Evolutionary conservation across 2,113 vertebrate species (phyloP).

Genomic region (Mastomys coucha): DNA sequence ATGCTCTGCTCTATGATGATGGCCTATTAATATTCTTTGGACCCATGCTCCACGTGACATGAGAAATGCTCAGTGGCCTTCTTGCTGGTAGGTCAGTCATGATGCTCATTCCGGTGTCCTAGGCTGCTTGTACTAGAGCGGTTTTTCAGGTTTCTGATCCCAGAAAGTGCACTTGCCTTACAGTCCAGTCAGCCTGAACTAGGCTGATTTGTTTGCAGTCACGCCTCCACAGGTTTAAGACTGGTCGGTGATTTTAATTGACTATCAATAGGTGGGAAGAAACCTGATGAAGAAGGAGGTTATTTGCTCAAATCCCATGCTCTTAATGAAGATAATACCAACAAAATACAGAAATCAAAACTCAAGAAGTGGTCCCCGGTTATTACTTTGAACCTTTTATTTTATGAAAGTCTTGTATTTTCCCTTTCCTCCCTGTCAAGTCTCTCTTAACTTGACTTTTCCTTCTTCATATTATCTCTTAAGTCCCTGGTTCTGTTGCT

Average conservation of each 20-base stretch:
- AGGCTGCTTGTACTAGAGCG: not conserved
- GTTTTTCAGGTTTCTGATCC: not conserved
- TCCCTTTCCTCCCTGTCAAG: not conserved
- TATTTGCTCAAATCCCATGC: not conserved
- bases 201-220: not conserved
- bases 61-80: conserved; percentile 8
- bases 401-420: not conserved
- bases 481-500: not conserved
- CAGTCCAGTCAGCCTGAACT: not conserved
- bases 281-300: not conserved
- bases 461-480: not conserved
- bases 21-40: not conserved
- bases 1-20: not conserved
- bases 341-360: not conserved
- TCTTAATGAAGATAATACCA: conserved; percentile 45
- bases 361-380: not conserved
- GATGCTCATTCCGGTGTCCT: not conserved
- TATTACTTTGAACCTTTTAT: not conserved
- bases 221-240: not conserved
- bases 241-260: conserved; percentile 11
- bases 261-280: not conserved
- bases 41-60: not conserved
- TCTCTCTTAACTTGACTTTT: not conserved
- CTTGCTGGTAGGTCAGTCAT: not conserved
- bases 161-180: not conserved